Base-by-base conservation (phyloP, 2,797 vertebrate species). In the Aselliscus stoliczkanus region DNA sequence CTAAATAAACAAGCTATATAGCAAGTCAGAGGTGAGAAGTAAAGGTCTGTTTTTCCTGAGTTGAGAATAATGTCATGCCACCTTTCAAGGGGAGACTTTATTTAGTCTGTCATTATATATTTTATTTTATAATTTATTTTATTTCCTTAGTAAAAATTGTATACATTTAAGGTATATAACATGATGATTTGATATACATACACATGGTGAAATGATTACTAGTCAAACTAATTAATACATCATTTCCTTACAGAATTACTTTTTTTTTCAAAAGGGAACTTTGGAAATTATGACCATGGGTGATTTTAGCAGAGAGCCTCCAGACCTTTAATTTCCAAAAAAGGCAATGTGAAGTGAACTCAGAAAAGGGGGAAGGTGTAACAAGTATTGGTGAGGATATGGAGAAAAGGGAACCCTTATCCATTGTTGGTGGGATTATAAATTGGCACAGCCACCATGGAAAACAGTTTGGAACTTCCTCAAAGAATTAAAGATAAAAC, bases 321-420 rank as follows among this genome's bases (percentile, higher is more conserved):
- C 29, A 29, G n/a, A 64, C 27, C 67, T 91, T 96, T 93, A 87
- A 64, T 94, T 96, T 95, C 93, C 93, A 95, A 90, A 93, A 92
- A 96, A 88, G 70, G 80, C 18, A 94, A 88, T 13, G 18, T 91
- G 65, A 93, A 54, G 29, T 44, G n/a, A 96, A 54, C 31, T 73
- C 54, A 89, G 42, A 15, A 75, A 82, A 62, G 81, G 20, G 52
- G 52, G 5, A 54, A 54, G 52, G 4, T 54, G 2, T 54, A 54
- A 54, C 52, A 12, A 54, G 17, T 54, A 21, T 54, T 54, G 52
- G 52, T 21, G 18, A 54, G 52, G 52, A 54, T 54, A 14, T 54
- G 52, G 17, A 54, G 52, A 54, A 54, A 54, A 54, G 52, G 52
- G 20, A 54, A 54, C 20, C 52, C 52, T 54, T 54, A 21, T 20